These are phyloP conservation scores for Paguma larvata DNA, from an alignment of 2,797 vertebrate species.

Conservation along the genomic window DNA sequence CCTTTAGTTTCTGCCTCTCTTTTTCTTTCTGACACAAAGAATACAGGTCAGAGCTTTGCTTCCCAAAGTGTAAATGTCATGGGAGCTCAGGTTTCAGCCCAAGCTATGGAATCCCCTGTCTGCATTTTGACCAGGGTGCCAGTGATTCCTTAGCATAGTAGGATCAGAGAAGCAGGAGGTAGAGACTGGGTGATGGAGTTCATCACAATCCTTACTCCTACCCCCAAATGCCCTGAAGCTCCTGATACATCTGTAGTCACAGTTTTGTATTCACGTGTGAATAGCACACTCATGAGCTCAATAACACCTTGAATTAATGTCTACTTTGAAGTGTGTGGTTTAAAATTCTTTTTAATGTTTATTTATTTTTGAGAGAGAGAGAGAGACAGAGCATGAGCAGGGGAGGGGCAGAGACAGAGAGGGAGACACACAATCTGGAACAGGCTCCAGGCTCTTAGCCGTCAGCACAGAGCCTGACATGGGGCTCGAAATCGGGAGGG, in stretches of 20 bases:
- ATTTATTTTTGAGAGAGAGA: too few relatives aligned
- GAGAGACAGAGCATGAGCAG: too few relatives aligned
- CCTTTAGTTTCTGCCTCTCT: not conserved
- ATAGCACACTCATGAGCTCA: not conserved
- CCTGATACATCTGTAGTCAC: not conserved
- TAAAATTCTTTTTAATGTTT: not conserved
- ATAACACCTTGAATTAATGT: not conserved
- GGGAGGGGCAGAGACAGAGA: too few relatives aligned
- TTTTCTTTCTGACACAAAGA: conserved; percentile 10
- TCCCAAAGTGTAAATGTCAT: not conserved
- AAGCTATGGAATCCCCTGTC: not conserved
- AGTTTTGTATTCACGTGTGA: not conserved
- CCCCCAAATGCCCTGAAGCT: not conserved
- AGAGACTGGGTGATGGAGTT: not conserved
- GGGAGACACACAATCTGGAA: too few relatives aligned
- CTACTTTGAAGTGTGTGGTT: not conserved
- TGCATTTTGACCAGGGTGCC: not conserved
- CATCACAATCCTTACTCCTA: not conserved
- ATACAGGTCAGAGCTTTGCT: not conserved
- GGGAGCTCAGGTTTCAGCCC: not conserved
- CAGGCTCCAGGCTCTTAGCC: too few relatives aligned
- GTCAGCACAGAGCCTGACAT: too few relatives aligned
- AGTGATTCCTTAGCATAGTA: not conserved
- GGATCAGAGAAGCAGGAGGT: not conserved
- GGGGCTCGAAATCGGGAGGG: too few relatives aligned